Conservation (phyloP, 2,888 invertebrate genomes). For the Parapristionchus giblindavisi region DNA sequence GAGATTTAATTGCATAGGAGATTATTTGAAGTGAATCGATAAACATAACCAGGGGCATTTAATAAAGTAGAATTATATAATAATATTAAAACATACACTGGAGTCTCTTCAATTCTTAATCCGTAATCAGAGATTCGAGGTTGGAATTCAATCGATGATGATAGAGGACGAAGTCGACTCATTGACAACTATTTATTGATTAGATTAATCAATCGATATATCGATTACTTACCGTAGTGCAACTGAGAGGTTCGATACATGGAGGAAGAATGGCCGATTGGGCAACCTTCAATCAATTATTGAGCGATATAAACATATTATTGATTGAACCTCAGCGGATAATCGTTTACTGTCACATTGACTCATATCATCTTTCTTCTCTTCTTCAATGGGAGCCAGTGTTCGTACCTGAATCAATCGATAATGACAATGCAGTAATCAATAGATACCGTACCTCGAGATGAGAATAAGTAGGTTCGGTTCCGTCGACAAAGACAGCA, state of each 20-base stretch:
- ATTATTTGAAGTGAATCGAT: no score
- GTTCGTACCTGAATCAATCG: conserved; percentile 44
- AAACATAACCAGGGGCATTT: no score
- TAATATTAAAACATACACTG: no score
- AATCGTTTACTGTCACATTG: conserved; percentile 1
- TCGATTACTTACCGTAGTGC: background rate
- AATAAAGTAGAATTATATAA: no score
- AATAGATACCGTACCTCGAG: conserved; percentile 11
- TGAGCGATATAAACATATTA: background rate
- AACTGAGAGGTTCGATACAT: conserved; percentile 36
- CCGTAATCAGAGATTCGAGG: background rate
- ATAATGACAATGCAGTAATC: background rate
- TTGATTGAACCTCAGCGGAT: background rate
- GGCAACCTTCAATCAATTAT: conserved; percentile 12
- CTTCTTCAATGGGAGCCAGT: conserved; percentile 45
- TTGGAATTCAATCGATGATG: conserved; percentile 4
- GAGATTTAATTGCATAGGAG: background rate
- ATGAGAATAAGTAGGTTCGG: conserved; percentile 18
- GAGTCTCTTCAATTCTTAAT: background rate
- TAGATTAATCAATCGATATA: background rate
- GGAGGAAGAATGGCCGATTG: conserved; percentile 31
- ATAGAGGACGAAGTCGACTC: background rate
- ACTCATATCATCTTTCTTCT: conserved; percentile 32
- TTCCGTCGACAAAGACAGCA: conserved; percentile 40
- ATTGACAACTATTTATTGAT: background rate